These are phyloP conservation scores for Stictocephala bisonia DNA, from an alignment of 2,888 invertebrate genomes.

Conservation along the genomic window DNA sequence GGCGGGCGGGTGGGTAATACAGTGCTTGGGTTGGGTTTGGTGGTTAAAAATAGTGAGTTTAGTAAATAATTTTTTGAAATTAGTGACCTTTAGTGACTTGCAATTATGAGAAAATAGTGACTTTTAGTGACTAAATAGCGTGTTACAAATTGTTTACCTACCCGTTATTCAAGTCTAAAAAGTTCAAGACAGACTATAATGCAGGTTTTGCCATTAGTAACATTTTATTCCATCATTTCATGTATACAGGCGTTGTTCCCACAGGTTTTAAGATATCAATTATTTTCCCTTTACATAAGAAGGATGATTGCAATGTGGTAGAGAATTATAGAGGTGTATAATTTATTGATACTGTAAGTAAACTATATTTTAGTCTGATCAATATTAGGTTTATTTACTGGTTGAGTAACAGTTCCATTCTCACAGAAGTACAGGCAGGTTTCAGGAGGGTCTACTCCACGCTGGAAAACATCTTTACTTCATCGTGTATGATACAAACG, in stretches of 20 bases:
- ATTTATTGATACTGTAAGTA: background rate
- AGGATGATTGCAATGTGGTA: background rate
- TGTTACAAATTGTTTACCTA: no score
- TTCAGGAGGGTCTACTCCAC: slow-evolving; percentile 48
- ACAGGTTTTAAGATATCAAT: background rate
- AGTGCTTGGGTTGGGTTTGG: no score
- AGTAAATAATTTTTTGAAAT: no score
- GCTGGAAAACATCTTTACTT: slow-evolving; percentile 49
- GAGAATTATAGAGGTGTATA: background rate
- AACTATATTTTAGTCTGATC: slow-evolving; percentile 7
- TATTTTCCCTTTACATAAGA: slow-evolving; percentile 6
- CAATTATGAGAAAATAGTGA: no score
- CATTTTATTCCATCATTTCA: no score
- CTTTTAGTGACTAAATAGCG: no score
- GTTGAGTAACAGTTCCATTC: slow-evolving; percentile 2
- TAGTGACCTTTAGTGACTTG: no score
- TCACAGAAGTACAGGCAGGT: slow-evolving; percentile 51
- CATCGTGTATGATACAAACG: slow-evolving; percentile 45
- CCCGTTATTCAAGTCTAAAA: no score
- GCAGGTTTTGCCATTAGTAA: no score
- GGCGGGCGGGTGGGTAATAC: no score
- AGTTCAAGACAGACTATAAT: no score
- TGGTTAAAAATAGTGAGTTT: no score
- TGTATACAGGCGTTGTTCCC: background rate
- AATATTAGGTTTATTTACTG: background rate